These are phyloP conservation scores for Andrena fulva DNA, from an alignment of 2,888 invertebrate genomes.

Conservation along the genomic window DNA sequence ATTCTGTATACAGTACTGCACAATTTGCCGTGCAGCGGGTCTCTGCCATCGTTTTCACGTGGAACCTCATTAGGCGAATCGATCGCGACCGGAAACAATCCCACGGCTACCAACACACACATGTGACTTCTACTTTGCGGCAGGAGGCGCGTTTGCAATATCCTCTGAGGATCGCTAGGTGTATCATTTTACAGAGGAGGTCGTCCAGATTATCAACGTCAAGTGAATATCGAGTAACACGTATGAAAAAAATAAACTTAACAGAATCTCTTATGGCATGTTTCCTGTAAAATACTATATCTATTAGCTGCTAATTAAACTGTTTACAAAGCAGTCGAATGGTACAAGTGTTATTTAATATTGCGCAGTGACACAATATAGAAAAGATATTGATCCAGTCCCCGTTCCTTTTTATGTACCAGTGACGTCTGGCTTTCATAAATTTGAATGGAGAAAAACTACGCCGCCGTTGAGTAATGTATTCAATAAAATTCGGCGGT, in stretches of 20 bases:
- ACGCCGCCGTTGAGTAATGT: conserved; percentile 62
- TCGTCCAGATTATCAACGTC: background rate
- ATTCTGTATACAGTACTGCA: background rate
- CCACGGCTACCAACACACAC: conserved; percentile 10
- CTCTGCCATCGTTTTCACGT: conserved; percentile 26
- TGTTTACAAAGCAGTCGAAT: background rate
- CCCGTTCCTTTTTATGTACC: background rate
- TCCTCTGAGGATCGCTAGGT: background rate
- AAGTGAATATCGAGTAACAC: background rate
- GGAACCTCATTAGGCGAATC: conserved; percentile 43
- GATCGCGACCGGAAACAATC: conserved; percentile 41
- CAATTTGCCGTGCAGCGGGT: conserved; percentile 24
- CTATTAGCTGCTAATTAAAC: too few species aligned
- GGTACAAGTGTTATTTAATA: background rate
- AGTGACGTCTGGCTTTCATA: conserved; percentile 46
- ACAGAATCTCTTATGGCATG: too few species aligned
- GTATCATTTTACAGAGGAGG: too few species aligned
- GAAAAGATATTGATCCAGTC: conserved; percentile 28
- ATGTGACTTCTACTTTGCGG: conserved; percentile 4
- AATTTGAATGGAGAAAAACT: conserved; percentile 21
- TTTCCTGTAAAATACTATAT: too few species aligned
- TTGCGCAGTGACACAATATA: background rate
- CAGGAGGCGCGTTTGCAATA: background rate
- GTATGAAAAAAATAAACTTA: background rate
- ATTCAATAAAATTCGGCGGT: conserved; percentile 70